Evolutionary conservation across 1,140 invertebrate genomes (phyloP).

Genomic region (Tetramorium simillimum): DNA sequence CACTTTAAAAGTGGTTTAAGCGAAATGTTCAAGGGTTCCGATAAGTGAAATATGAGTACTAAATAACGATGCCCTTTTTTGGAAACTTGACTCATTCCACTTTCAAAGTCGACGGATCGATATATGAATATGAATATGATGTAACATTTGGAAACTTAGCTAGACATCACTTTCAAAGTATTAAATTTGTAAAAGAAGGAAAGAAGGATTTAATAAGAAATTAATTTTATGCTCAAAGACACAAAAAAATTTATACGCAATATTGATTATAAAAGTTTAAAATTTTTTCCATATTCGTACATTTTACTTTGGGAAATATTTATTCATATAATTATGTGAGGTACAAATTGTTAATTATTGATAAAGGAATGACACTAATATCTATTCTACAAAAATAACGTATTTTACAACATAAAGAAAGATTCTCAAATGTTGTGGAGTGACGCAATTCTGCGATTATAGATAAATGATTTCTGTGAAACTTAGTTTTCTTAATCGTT

Average conservation of each 20-base stretch:
- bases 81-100: not conserved
- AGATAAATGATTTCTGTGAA: not conserved
- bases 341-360: not conserved
- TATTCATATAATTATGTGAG: not conserved
- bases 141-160: not conserved
- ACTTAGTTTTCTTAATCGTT: not conserved
- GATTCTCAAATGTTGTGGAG: not conserved
- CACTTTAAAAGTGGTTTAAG: constrained; percentile 12
- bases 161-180: not conserved
- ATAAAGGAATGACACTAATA: not conserved
- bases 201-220: not conserved
- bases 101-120: not conserved
- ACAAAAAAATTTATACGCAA: not conserved
- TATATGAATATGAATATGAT: not conserved
- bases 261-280: not conserved
- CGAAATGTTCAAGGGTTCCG: not conserved
- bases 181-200: not conserved
- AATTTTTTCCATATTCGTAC: not conserved
- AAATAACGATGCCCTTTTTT: constrained; percentile 6
- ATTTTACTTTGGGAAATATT: not conserved
- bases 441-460: not conserved
- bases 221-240: not conserved
- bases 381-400: not conserved
- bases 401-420: constrained; percentile 1
- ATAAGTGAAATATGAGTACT: not conserved